Evolutionary conservation across 2,888 invertebrate genomes (phyloP).

Genomic region (Rhagium mordax): DNA sequence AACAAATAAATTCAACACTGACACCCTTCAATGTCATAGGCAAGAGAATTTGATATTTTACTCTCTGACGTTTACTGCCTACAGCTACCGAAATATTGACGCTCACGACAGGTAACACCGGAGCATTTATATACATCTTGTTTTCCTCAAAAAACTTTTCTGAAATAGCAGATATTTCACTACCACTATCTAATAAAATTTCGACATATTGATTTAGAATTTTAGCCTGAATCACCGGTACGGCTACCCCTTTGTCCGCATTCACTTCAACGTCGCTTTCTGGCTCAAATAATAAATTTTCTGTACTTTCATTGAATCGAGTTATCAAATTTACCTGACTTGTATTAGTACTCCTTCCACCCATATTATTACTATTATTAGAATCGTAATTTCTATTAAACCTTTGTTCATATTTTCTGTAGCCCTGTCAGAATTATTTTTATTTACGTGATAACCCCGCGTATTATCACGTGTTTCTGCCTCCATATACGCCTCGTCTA

Average conservation of each 20-base stretch:
- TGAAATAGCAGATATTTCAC: constrained; percentile 30
- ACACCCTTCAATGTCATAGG: not conserved
- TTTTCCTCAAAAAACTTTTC: constrained; percentile 1
- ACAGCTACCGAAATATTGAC: constrained; percentile 25
- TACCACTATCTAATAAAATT: constrained; percentile 30
- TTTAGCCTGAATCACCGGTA: constrained; percentile 2
- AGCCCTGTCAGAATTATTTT: not conserved
- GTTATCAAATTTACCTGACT: constrained; percentile 30
- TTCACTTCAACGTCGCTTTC: not conserved
- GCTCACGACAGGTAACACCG: constrained; percentile 21
- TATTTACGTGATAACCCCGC: not conserved
- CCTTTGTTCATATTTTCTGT: not conserved
- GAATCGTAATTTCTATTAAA: not conserved
- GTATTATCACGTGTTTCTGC: not conserved
- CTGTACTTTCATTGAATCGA: constrained; percentile 16
- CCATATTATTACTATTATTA: not conserved
- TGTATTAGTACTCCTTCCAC: not conserved
- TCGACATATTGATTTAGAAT: not conserved
- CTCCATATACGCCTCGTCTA: constrained; percentile 20
- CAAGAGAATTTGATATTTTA: constrained; percentile 22
- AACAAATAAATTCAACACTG: not conserved
- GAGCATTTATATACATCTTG: not conserved
- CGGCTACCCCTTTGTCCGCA: not conserved
- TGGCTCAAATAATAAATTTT: constrained; percentile 7
- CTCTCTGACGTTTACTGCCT: constrained; percentile 21